A percentile compares a stretch with the other conserved stretches of the same genome.
Evolutionary conservation across 2,113 vertebrate species (phyloP).

Genomic region (Siniperca chuatsi): DNA sequence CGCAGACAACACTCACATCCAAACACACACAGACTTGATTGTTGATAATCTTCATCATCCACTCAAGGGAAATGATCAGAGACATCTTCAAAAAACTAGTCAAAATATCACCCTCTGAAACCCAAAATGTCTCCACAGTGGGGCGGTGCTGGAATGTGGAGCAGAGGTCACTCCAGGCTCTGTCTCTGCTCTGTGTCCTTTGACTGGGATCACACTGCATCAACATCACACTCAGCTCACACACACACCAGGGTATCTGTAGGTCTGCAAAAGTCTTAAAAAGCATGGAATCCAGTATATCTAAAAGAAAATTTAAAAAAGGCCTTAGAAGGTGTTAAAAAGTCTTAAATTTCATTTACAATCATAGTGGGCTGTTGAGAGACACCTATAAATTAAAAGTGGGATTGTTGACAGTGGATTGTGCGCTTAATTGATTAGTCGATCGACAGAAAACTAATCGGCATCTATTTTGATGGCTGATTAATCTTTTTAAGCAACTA

Average conservation of each 20-base stretch:
- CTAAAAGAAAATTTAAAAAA: neutral
- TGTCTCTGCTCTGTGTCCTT: constrained; percentile 53
- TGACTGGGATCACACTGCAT: constrained; percentile 55
- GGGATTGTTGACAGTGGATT: neutral
- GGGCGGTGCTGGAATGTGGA: constrained; percentile 61
- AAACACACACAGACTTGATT: constrained; percentile 39
- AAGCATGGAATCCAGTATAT: neutral
- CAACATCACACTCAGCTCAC: constrained; percentile 53
- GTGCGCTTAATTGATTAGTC: too few species aligned
- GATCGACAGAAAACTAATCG: neutral
- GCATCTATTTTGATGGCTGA: neutral
- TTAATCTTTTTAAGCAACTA: neutral
- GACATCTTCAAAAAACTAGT: constrained; percentile 48
- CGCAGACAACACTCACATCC: constrained; percentile 39
- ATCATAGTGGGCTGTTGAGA: neutral
- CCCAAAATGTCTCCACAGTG: constrained; percentile 51
- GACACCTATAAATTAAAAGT: constrained; percentile 6
- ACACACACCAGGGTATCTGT: constrained; percentile 12
- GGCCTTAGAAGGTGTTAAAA: neutral
- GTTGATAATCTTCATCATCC: constrained; percentile 62
- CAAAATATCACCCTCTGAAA: constrained; percentile 59
- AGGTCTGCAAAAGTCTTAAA: neutral
- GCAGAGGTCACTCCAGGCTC: constrained; percentile 49
- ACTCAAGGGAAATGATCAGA: constrained; percentile 62
- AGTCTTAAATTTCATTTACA: too few species aligned